Conservation (phyloP, 2,113 vertebrate genomes). For the Mionectes macconnelli region DNA sequence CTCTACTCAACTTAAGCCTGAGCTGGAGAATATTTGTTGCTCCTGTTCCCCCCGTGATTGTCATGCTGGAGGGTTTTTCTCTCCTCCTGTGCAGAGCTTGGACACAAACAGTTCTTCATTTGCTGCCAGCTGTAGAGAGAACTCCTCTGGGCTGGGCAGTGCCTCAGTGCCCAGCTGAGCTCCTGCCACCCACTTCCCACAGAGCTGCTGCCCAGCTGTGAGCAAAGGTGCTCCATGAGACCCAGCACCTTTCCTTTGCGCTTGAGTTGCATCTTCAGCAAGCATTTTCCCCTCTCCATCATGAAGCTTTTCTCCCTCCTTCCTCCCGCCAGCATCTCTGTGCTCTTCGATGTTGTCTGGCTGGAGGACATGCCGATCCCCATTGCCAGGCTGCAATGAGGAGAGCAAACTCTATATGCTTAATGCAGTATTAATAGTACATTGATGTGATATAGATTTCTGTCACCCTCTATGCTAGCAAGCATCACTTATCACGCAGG, state of each 20-base stretch:
- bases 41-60: not conserved
- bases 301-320: not conserved
- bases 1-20: not conserved
- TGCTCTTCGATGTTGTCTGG: not conserved
- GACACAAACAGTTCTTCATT: not conserved
- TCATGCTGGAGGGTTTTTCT: not conserved
- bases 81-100: not conserved
- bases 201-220: not conserved
- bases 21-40: not conserved
- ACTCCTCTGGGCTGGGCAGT: not conserved
- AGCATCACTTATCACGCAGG: conserved; percentile 64
- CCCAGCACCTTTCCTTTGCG: not conserved
- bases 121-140: not conserved
- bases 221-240: not conserved
- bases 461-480: conserved; percentile 72
- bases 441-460: conserved; percentile 72
- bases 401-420: conserved; percentile 18
- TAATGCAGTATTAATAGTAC: conserved; percentile 75
- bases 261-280: not conserved
- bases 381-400: conserved; percentile 16
- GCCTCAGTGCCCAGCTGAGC: not conserved
- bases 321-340: not conserved
- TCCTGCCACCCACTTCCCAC: not conserved
- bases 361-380: conserved; percentile 5
- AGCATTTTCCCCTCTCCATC: not conserved